Evolutionary conservation across 2,797 vertebrate species (phyloP).

Genomic region (Silurus aristotelis): DNA sequence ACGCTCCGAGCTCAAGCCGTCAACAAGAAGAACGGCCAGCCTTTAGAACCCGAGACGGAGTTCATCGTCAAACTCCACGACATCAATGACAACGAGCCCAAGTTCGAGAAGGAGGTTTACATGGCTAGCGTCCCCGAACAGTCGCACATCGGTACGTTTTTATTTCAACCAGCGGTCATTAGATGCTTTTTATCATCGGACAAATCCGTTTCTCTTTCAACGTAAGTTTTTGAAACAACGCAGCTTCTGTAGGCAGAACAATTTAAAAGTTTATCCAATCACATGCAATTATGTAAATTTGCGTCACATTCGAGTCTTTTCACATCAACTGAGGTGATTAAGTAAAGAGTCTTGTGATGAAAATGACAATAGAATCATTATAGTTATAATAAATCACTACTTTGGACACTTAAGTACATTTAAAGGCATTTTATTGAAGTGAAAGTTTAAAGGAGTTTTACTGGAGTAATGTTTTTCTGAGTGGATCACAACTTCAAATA

Average conservation of each 20-base stretch:
- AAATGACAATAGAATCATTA: too few relatives aligned
- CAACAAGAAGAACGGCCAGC: conserved; percentile 80
- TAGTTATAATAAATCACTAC: too few relatives aligned
- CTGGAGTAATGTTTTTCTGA: too few relatives aligned
- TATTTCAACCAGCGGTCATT: neutral
- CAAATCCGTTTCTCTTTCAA: neutral
- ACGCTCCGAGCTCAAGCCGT: conserved; percentile 85
- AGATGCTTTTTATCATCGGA: neutral
- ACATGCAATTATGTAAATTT: neutral
- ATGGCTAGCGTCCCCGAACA: conserved; percentile 87
- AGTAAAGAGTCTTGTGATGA: too few relatives aligned
- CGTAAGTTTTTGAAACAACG: neutral
- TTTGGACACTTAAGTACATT: too few relatives aligned
- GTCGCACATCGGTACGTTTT: conserved; percentile 85
- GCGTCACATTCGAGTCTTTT: too few relatives aligned
- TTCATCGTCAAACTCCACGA: conserved; percentile 96
- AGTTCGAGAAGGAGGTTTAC: conserved; percentile 88
- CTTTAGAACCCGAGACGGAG: conserved; percentile 91
- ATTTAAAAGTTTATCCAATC: neutral
- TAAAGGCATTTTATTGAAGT: too few relatives aligned
- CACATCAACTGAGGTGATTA: too few relatives aligned
- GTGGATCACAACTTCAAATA: too few relatives aligned
- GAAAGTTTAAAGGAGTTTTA: too few relatives aligned
- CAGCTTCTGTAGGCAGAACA: neutral
- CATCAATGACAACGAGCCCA: conserved; percentile 96